Base-by-base conservation (phyloP, 2,888 invertebrate species). In the Hyles lineata region DNA sequence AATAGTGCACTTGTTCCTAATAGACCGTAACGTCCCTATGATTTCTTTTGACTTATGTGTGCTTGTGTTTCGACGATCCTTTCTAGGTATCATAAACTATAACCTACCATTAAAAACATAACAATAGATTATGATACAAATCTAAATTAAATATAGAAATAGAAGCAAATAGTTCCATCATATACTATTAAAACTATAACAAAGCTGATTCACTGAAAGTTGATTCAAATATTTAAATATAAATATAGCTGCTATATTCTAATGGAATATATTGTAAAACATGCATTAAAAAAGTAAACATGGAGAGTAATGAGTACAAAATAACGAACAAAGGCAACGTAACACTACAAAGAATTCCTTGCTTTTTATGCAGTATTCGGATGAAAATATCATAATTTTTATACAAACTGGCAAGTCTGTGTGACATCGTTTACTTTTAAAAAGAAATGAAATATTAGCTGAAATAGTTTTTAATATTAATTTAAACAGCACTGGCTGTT, bases 291-390 rank as follows among this genome's bases (percentile, higher is more conserved):
- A 52, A 52, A 60, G 59, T 15, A 60, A 60, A 60, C 59, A 60
- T 52, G 19, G 23, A 60, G 59, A 25, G 23, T 60, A 60, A 60
- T 60, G 59, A 60, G 59, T 21, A 60, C 21, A 23, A 60, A 60
- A 23, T 23, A 25, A 60, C 60, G 19, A 55, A 60, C 60, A 60
- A 60, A 60, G 60, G 15, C 60, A 25, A 3, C 60, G 60, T 59
- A 60, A 60, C 6, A 25, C 15, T 60, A 60, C 25, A 60, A 55
- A 55, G 25, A 60, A 25, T 25, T 17, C 60, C 25, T 60, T 60
- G 60, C 60, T 60, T 55, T 55, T 11, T 43, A 55, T 25, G 60
- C 60, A 60, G 60, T 25, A 25, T 60, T 60, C 25, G 15, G 60
- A 60, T 25, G 15, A 23, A 6, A 60, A 59, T 55, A 19, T 55